Evolutionary conservation across 2,113 vertebrate species (phyloP).

Genomic region (Hyperoodon ampullatus): DNA sequence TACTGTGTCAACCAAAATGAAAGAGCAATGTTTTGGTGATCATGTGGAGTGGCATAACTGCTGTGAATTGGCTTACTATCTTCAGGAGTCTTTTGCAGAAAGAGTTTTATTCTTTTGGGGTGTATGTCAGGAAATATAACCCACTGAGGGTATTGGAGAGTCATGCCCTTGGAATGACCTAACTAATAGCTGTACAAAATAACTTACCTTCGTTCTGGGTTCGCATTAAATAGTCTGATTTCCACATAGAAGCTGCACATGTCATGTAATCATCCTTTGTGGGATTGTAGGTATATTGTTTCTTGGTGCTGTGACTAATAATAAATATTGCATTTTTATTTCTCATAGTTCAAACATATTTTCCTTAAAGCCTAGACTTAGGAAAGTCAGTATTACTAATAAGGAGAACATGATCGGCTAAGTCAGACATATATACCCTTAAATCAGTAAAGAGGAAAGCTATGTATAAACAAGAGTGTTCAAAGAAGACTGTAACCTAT

Average conservation of each 20-base stretch:
- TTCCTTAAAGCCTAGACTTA: background rate
- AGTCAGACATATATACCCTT: background rate
- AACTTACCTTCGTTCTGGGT: background rate
- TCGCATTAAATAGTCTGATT: background rate
- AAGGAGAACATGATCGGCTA: background rate
- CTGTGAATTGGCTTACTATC: background rate
- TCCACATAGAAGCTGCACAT: background rate
- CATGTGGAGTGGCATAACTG: background rate
- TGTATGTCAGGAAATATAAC: background rate
- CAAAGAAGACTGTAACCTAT: background rate
- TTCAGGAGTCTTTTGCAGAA: background rate
- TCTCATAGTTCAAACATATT: background rate
- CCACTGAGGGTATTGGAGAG: background rate
- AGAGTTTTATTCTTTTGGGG: background rate
- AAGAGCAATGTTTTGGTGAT: background rate
- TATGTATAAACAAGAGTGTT: background rate
- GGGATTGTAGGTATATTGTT: background rate
- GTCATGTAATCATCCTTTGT: background rate
- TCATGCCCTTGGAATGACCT: background rate
- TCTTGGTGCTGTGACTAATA: background rate
- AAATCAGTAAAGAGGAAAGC: background rate
- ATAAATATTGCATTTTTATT: background rate
- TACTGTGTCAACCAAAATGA: background rate
- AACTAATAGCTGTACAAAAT: background rate
- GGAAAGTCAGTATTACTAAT: background rate